Base-by-base conservation (phyloP, 1,140 invertebrate genomes). In the Microplitis demolitor region DNA sequence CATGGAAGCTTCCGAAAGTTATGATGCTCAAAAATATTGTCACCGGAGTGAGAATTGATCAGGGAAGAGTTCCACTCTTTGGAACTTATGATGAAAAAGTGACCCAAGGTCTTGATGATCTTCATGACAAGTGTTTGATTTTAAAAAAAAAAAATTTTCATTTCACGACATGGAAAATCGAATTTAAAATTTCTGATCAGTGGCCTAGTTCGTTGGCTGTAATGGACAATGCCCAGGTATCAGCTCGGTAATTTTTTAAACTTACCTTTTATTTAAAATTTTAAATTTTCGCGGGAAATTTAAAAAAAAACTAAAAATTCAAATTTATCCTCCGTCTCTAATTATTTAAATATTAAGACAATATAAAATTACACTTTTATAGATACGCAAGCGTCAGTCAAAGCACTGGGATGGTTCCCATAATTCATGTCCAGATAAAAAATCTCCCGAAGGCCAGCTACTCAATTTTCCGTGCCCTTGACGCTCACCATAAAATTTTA, bases 91-190 rank as follows among this genome's bases (percentile, higher is more conserved):
- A 94, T 78, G 98, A 99, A 88, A 92, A 91, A 84, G 99, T 97
- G 69, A 99, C 98, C 37, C 98, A 99, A 89, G 97, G 97, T 88
- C 90, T 99, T 72, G 98, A 99, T 85, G 95, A 97, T 82, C 89
- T 99, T 80, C 92, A 92, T 74, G 93, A 95, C 79, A 92, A 98
- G 71, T 99, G 97, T 87, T 95, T 97, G 70, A 94, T 98, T 85
- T 99, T 99, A 90, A 98, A 99, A 86, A 97, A 98, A 85, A 95
- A 98, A 79, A 98, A 98, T 31, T 98, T 96, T 82, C 93, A 97
- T 77, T 99, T 99, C 87, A 97, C 97, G 79, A 99, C 99, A 82
- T 99, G 98, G 98, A 91, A 98, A 79, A 97, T 95, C 86, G 96
- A 98, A 0, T 88, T 99, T 58, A 99, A 98, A 87, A 98, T 99